Evolutionary conservation across 2,888 invertebrate genomes (phyloP).

Genomic region (Tillus elongatus): DNA sequence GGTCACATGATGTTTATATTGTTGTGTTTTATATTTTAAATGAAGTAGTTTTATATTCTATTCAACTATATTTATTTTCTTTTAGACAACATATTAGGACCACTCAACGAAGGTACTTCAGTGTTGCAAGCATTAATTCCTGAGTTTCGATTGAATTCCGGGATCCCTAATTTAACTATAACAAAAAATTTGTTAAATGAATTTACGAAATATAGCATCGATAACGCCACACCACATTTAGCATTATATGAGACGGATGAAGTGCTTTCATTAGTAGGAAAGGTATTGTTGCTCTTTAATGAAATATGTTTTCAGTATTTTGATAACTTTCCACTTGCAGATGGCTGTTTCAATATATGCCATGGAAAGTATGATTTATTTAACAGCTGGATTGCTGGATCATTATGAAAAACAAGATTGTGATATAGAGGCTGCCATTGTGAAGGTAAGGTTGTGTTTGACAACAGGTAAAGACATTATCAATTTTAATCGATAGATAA

Average conservation of each 20-base stretch:
- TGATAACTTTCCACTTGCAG: conserved; percentile 19
- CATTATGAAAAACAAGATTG: conserved; percentile 68
- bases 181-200: conserved; percentile 45
- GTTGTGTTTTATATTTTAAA: no score
- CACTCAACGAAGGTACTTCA: conserved; percentile 47
- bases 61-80: conserved; percentile 15
- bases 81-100: conserved; percentile 53
- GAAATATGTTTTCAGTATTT: conserved; percentile 19
- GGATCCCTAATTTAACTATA: conserved; percentile 41
- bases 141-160: conserved; percentile 39
- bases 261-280: conserved; percentile 29
- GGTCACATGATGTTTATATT: no score
- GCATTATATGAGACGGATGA: conserved; percentile 32
- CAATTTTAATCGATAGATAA: no score
- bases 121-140: conserved; percentile 44
- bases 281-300: conserved; percentile 26
- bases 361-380: conserved; percentile 78
- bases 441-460: conserved; percentile 65
- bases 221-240: conserved; percentile 40
- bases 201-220: conserved; percentile 46
- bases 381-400: conserved; percentile 73
- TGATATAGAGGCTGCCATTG: conserved; percentile 68
- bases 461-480: no score
- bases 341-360: conserved; percentile 54
- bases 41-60: no score